Base-by-base conservation (phyloP, 1,140 invertebrate species). In the Lasioglossum albipes region DNA sequence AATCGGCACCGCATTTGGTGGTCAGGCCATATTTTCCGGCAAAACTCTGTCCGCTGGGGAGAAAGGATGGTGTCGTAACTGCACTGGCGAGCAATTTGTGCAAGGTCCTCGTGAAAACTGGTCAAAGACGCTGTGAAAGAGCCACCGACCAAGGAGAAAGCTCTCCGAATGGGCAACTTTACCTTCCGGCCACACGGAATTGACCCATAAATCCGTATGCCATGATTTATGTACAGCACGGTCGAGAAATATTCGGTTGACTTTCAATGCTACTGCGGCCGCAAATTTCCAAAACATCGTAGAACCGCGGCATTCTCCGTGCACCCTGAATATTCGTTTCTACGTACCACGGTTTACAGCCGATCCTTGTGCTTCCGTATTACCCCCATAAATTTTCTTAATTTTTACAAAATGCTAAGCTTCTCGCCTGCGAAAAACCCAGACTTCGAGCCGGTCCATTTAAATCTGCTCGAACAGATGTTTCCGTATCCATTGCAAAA, bases 261-360 rank as follows among this genome's bases (percentile, higher is more conserved):
- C 22, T 18, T 36, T 90, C 67, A 90, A 89, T 90, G 57, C 74
- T 69, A n/a, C 12, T 22, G 68, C 65, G 57, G 89, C 88, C 87
- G 61, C 88, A 91, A 49, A 83, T 81, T 83, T 45, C 61, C 86
- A 88, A 90, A 91, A 91, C 87, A 91, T 87, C 62, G 65, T 80
- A 49, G 66, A 75, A 83, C 68, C 76, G 49, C 59, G 57, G 6
- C n/a, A 13, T 20, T 68, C 7, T 13, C 67, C 59, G 41, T 64
- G 10, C 42, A 1, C 1, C 22, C 57, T n/a, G n/a, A 65, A 76
- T 36, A 67, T 75, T 77, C 42, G 22, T 52, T 49, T 6, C 4
- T 18, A n/a, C 2, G 10, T 71, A 62, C 4, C 3, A 2, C 52
- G 3, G 22, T 12, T 20, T n/a, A 45, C 6, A 16, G 68, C 16